A percentile compares a stretch with the other conserved stretches of the same genome.
phyloP scores from a whole-genome alignment of 2,797 vertebrate genomes.

The Epinephelus coioides region DNA sequence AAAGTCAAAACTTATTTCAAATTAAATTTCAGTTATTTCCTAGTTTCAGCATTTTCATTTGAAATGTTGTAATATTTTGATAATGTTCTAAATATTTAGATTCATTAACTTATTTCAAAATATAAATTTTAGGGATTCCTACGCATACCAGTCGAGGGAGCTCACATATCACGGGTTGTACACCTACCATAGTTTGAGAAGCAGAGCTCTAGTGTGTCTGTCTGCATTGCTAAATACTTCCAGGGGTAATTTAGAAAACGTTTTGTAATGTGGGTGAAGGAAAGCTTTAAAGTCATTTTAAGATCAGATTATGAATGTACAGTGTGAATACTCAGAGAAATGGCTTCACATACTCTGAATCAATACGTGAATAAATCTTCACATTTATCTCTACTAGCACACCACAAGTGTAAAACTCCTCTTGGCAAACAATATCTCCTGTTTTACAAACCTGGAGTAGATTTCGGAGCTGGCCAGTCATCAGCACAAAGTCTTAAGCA shows the following conservation, averaged over 20 bases:
- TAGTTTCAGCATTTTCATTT: too few species aligned
- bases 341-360: neutral
- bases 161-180: too few species aligned
- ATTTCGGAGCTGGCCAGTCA: slow-evolving; percentile 6
- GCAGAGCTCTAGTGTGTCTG: too few species aligned
- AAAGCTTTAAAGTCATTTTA: neutral
- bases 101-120: too few species aligned
- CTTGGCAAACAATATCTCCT: slow-evolving; percentile 7
- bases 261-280: neutral
- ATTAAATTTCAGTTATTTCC: too few species aligned
- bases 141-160: too few species aligned
- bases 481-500: neutral
- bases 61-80: too few species aligned
- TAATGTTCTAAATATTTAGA: too few species aligned
- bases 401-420: slow-evolving; percentile 24
- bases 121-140: too few species aligned
- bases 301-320: neutral
- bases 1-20: too few species aligned
- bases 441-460: slow-evolving; percentile 25
- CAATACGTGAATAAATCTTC: slow-evolving; percentile 23
- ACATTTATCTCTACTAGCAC: slow-evolving; percentile 17
- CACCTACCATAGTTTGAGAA: too few species aligned
- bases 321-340: slow-evolving; percentile 18
- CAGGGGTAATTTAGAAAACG: too few species aligned
- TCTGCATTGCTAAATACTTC: neutral